phyloP scores from a whole-genome alignment of 1,140 invertebrate species.

The Bombus waltoni region DNA sequence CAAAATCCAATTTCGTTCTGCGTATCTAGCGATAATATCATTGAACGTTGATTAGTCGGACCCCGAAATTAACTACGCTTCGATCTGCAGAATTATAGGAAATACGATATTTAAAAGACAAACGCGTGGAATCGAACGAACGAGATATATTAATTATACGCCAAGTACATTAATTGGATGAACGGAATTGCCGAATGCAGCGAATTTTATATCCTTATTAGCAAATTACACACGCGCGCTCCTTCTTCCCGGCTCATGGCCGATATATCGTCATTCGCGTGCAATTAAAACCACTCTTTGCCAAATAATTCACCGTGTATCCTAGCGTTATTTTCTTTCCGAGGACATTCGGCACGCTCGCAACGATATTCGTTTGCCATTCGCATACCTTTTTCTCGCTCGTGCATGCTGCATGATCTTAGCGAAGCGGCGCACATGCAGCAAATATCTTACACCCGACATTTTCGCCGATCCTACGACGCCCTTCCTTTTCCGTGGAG shows the following conservation, averaged over 20 bases:
- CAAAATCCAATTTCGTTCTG: not conserved
- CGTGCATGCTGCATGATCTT: not conserved
- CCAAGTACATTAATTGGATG: slow-evolving; percentile 11
- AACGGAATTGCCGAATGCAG: slow-evolving; percentile 2
- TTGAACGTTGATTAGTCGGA: not conserved
- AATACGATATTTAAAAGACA: slow-evolving; percentile 28
- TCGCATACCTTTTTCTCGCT: not conserved
- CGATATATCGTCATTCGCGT: not conserved
- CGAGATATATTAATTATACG: slow-evolving; percentile 19
- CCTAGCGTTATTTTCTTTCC: not conserved
- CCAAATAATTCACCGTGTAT: not conserved
- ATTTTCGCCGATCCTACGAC: not conserved
- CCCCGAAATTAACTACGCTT: slow-evolving; percentile 2
- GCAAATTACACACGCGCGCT: too few relatives aligned
- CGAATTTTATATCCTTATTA: not conserved
- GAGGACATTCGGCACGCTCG: not conserved
- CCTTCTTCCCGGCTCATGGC: too few relatives aligned
- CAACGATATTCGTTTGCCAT: not conserved
- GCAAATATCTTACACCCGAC: not conserved
- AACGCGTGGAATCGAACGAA: not conserved
- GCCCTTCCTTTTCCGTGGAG: not conserved
- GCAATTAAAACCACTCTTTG: slow-evolving; percentile 10
- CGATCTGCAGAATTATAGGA: not conserved
- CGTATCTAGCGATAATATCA: slow-evolving; percentile 1
- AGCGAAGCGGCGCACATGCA: not conserved